phyloP scores from a whole-genome alignment of 1,140 invertebrate genomes.

The Cotesia typhae region DNA sequence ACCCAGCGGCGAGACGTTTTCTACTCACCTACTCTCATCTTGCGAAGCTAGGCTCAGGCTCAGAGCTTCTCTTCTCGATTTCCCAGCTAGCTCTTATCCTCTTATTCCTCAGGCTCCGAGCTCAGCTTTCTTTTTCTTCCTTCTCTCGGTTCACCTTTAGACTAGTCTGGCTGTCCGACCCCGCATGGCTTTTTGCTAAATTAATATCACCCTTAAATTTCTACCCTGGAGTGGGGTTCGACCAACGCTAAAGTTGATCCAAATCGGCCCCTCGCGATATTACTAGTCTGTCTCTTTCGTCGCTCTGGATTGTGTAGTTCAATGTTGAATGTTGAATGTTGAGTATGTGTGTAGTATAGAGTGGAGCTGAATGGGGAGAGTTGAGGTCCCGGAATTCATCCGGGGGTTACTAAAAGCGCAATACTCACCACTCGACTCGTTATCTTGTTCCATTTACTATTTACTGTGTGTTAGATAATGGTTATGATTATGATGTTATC shows the following conservation, averaged over 20 bases:
- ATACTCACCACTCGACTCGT: slow-evolving; percentile 21
- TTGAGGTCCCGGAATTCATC: slow-evolving; percentile 27
- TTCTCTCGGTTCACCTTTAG: background rate
- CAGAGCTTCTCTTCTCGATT: background rate
- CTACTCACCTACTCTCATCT: slow-evolving; percentile 26
- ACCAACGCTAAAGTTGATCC: slow-evolving; percentile 19
- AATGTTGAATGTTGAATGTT: no score
- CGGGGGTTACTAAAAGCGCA: slow-evolving; percentile 33
- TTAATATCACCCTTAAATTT: slow-evolving; percentile 59
- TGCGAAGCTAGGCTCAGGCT: no score
- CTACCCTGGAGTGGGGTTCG: slow-evolving; percentile 7
- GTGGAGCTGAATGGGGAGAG: background rate
- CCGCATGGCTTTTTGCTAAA: slow-evolving; percentile 55
- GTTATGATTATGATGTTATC: slow-evolving; percentile 23
- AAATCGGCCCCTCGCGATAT: slow-evolving; percentile 14
- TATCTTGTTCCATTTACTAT: slow-evolving; percentile 28
- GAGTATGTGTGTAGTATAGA: no score
- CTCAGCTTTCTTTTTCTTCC: slow-evolving; percentile 2
- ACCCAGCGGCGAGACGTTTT: slow-evolving; percentile 54
- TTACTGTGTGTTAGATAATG: slow-evolving; percentile 27
- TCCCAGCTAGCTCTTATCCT: background rate
- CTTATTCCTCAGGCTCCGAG: background rate
- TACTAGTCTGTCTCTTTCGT: background rate
- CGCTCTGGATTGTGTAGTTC: background rate
- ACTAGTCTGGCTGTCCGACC: slow-evolving; percentile 11